A percentile compares a stretch with the other conserved stretches of the same genome.
phyloP scores from a whole-genome alignment of 1,140 invertebrate genomes.

The Apis mellifera region DNA sequence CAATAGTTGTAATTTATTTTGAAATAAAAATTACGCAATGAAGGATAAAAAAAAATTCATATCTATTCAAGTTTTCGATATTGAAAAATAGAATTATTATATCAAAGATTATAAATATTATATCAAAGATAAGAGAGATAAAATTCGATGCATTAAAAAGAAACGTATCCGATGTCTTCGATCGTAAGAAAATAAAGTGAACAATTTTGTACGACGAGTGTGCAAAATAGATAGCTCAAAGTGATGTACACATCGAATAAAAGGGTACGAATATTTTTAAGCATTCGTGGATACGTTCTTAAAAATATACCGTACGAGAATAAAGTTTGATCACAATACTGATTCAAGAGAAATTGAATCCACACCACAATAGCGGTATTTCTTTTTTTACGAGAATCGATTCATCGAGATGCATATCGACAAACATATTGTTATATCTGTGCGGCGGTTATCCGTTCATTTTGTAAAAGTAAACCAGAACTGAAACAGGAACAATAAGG shows the following conservation, averaged over 20 bases:
- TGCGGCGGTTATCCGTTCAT: background rate
- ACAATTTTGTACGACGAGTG: background rate
- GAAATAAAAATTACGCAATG: too few species aligned
- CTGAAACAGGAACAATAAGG: background rate
- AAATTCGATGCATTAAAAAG: too few species aligned
- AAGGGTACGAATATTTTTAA: background rate
- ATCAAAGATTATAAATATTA: too few species aligned
- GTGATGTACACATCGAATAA: background rate
- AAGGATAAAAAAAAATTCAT: too few species aligned
- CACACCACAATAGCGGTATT: background rate
- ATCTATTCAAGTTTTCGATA: too few species aligned
- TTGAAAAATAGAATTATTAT: too few species aligned
- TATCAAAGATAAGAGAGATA: too few species aligned
- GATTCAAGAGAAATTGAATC: background rate
- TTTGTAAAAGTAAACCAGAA: background rate
- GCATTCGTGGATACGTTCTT: background rate
- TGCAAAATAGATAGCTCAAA: background rate
- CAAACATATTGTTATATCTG: background rate
- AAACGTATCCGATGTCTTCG: background rate
- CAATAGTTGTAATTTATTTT: too few species aligned
- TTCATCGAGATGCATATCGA: background rate
- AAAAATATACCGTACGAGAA: background rate
- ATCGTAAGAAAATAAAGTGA: background rate
- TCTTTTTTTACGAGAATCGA: too few species aligned
- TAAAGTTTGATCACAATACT: background rate